Conservation (phyloP, 2,888 invertebrate genomes). For the Eilema caniola region DNA sequence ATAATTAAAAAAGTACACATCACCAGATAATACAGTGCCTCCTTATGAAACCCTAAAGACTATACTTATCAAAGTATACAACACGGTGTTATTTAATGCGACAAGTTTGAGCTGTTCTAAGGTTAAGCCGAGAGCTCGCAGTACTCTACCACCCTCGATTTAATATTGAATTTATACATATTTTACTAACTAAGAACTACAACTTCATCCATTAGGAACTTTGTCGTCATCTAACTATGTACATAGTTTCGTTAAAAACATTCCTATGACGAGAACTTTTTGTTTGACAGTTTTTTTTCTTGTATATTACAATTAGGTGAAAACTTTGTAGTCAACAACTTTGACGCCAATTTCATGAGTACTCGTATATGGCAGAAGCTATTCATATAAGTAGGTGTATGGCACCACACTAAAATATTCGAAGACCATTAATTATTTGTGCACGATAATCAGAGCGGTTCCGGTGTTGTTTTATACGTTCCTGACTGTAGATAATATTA, state of each 20-base stretch:
- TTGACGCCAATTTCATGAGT: background rate
- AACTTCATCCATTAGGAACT: background rate
- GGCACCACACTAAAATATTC: no score
- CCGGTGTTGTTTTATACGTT: no score
- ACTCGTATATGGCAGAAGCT: no score
- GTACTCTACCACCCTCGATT: background rate
- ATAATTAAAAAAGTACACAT: no score
- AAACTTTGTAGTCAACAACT: background rate
- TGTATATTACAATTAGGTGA: background rate
- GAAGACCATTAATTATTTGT: no score
- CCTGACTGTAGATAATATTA: no score
- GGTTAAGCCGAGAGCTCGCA: background rate
- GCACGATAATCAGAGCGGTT: no score
- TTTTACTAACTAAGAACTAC: background rate
- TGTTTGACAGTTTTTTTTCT: background rate
- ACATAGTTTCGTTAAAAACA: background rate
- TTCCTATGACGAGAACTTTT: background rate
- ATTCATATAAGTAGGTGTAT: no score
- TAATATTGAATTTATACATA: background rate
- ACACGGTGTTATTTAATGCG: background rate
- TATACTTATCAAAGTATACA: background rate
- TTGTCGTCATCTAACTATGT: background rate
- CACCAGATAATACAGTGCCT: background rate
- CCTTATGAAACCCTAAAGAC: background rate
- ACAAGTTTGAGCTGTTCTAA: constrained; percentile 1